Base-by-base conservation (phyloP, 2,113 vertebrate genomes). In the Calyptommatus sinebrachiatus region DNA sequence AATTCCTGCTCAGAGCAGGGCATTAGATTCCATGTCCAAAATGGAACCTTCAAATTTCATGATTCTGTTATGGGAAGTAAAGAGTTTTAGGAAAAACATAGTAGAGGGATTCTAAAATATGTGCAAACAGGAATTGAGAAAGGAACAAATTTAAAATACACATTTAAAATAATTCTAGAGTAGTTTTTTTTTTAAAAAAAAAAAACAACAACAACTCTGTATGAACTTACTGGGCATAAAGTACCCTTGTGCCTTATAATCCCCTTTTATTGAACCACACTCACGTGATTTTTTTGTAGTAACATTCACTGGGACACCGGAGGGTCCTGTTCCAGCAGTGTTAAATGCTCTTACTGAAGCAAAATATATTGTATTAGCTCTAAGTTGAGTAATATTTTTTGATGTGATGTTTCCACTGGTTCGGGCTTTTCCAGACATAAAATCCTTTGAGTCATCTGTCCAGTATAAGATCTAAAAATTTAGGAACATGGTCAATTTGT, bases 231-330 rank as follows among this genome's bases (percentile, higher is more conserved):
- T 21, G 67, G 29, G 48, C 57, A 22, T 45, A 72, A 21, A 26
- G 28, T 11, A 28, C 60, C 22, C 26, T 1, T 70, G 81, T 76
- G 76, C 18, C 41, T 48, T 53, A 16, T 46, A 74, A 35, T 20
- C 8, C 22, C 8, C 50, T n/a, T 1, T 31, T 16, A 0, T 1
- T 66, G 1, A 62, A 24, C 22, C 5, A n/a, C 72, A 95, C 96
- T 96, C 88, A 97, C 97, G 97, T 78, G 97, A 96, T 85, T 99
- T 98, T 86, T 97, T 98, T 82, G 97, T 98, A 88, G 96, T 98
- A 76, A 96, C 90, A 4, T 97, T 98, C 82, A 96, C 94, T 0
- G 92, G 92, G 48, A 84, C 16, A 85, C 96, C 97, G 16, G 96
- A 92, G n/a, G 97, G 97, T 7, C 97, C 97, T 0, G 94, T 84